Evolutionary conservation across 2,888 invertebrate species (phyloP).

Genomic region (Phalera bucephala): DNA sequence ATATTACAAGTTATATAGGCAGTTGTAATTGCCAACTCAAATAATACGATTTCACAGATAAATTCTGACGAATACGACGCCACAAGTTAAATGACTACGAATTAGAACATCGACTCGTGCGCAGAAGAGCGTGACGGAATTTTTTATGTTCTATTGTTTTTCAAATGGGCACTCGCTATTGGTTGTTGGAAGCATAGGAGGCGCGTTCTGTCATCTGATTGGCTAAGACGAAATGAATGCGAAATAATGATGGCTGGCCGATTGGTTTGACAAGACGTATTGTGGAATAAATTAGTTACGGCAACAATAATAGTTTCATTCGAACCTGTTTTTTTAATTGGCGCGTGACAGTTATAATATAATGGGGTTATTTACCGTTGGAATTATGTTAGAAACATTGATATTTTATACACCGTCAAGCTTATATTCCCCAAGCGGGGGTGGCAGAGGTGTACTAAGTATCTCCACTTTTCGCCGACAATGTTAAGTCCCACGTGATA

Average conservation of each 20-base stretch:
- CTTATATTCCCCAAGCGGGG: too few species aligned
- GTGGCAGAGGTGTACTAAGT: too few species aligned
- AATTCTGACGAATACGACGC: constrained; percentile 32
- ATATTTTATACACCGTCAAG: too few species aligned
- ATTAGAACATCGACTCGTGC: constrained; percentile 59
- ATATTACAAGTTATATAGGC: constrained; percentile 1
- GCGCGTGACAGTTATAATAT: constrained; percentile 29
- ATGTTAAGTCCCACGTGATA: too few species aligned
- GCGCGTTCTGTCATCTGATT: constrained; percentile 56
- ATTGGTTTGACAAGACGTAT: constrained; percentile 68
- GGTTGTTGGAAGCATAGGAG: constrained; percentile 60
- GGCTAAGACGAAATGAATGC: constrained; percentile 66
- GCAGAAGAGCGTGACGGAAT: constrained; percentile 70
- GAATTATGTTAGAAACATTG: not conserved
- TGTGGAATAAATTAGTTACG: constrained; percentile 71
- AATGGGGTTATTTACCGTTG: not conserved
- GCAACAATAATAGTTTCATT: constrained; percentile 37
- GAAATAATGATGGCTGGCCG: constrained; percentile 73
- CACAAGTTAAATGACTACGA: constrained; percentile 45
- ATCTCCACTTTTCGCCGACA: too few species aligned
- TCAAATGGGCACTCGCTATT: constrained; percentile 65
- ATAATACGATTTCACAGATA: constrained; percentile 26
- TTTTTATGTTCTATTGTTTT: constrained; percentile 82
- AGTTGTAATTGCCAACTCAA: constrained; percentile 13
- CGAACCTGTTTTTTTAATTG: constrained; percentile 44